Evolutionary conservation across 2,797 vertebrate species (phyloP).

Genomic region (Sebastes trivittatus): DNA sequence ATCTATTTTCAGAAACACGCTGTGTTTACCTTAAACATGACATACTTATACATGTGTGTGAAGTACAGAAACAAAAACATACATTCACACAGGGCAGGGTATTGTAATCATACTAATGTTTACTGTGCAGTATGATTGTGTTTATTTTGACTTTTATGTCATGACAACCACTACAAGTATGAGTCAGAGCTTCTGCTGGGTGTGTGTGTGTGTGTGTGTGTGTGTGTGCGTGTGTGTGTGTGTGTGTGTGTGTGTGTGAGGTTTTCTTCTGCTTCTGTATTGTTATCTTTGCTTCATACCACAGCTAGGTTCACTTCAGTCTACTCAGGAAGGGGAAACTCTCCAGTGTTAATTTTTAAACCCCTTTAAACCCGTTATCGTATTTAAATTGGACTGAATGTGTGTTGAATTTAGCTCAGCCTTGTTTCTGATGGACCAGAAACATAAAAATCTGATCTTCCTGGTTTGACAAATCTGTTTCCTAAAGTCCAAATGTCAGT

Average conservation of each 20-base stretch:
- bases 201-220: neutral
- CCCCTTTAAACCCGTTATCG: neutral
- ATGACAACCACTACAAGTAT: slow-evolving; percentile 16
- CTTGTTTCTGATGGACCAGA: slow-evolving; percentile 16
- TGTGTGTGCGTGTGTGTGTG: neutral
- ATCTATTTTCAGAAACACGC: slow-evolving; percentile 12
- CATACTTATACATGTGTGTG: neutral
- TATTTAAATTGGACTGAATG: slow-evolving; percentile 13
- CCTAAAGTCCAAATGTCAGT: slow-evolving; percentile 1
- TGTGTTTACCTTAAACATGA: slow-evolving; percentile 22
- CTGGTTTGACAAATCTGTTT: slow-evolving; percentile 13
- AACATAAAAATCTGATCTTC: neutral
- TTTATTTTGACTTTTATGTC: slow-evolving; percentile 35
- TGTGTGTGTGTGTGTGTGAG: neutral
- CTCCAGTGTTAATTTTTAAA: neutral
- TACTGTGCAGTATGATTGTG: neutral
- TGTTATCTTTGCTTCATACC: neutral
- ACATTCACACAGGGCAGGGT: neutral
- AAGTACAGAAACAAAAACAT: neutral
- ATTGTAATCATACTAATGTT: neutral
- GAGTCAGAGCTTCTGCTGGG: slow-evolving; percentile 29
- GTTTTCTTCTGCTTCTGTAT: neutral
- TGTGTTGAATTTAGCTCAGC: neutral
- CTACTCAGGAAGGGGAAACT: neutral
- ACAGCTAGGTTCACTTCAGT: neutral